A percentile compares a stretch with the other conserved stretches of the same genome.
phyloP scores from a whole-genome alignment of 2,797 vertebrate genomes.

The Sciurus carolinensis region DNA sequence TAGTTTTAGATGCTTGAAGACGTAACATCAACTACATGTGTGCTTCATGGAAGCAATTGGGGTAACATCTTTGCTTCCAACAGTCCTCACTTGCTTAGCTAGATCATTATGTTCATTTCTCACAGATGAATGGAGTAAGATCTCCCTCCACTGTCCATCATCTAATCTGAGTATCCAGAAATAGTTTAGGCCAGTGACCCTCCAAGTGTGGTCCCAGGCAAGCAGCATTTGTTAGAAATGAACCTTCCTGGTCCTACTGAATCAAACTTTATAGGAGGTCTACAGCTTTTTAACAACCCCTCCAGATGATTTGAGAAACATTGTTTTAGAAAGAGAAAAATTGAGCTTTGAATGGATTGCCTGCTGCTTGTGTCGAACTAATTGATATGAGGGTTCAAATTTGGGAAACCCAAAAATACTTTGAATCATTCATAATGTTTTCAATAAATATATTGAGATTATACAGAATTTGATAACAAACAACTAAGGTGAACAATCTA shows the following conservation, averaged over 20 bases:
- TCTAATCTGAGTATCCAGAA: conserved; percentile 3
- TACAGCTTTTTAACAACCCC: neutral
- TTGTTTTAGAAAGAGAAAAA: neutral
- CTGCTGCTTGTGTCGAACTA: neutral
- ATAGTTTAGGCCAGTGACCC: neutral
- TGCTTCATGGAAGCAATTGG: neutral
- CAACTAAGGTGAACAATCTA: neutral
- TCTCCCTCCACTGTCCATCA: neutral
- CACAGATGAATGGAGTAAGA: neutral
- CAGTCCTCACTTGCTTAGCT: neutral
- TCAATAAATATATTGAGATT: conserved; percentile 7
- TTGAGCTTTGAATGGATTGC: neutral
- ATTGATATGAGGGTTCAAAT: neutral
- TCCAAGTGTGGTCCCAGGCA: neutral
- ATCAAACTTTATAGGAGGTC: neutral
- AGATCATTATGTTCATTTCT: neutral
- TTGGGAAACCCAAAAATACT: conserved; percentile 18
- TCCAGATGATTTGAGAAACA: neutral
- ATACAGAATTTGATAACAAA: conserved; percentile 4
- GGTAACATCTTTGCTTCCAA: neutral
- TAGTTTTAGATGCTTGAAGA: conserved; percentile 44
- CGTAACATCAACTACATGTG: neutral
- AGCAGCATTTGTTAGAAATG: neutral
- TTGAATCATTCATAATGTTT: conserved; percentile 23
- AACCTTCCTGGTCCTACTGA: neutral